These are phyloP conservation scores for Propithecus perrieri DNA, from an alignment of 2,797 vertebrate species.

Conservation along the genomic window DNA sequence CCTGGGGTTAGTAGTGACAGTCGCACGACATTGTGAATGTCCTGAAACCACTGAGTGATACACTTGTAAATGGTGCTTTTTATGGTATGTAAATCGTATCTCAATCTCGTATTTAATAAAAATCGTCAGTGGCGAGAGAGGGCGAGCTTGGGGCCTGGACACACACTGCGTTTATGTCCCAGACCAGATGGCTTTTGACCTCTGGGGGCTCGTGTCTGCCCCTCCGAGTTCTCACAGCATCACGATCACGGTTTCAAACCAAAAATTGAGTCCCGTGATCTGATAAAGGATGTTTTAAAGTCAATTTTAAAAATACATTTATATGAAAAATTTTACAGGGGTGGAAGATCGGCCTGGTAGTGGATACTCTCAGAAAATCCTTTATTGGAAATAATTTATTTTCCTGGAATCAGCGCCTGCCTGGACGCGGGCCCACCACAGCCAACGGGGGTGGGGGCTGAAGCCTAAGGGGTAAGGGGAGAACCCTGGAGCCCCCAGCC, in stretches of 20 bases:
- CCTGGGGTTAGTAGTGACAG: neutral
- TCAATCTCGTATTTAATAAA: neutral
- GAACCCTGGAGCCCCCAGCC: neutral
- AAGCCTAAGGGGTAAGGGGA: neutral
- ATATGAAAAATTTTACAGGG: neutral
- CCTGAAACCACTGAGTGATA: too few relatives aligned
- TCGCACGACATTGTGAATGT: too few relatives aligned
- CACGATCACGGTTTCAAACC: neutral
- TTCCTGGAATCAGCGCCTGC: neutral
- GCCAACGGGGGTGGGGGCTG: neutral
- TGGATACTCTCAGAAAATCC: too few relatives aligned
- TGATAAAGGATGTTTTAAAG: neutral
- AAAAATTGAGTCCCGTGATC: neutral
- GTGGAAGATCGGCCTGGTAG: neutral
- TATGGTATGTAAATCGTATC: neutral
- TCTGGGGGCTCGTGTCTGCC: neutral
- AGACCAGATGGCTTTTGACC: neutral
- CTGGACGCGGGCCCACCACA: neutral
- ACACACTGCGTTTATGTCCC: fast-evolving
- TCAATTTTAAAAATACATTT: neutral
- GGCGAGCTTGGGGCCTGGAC: neutral
- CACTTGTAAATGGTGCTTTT: neutral
- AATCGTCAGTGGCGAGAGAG: fast-evolving
- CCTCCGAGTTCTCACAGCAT: neutral
- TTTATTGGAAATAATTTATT: neutral